Evolutionary conservation across 2,888 invertebrate species (phyloP), one percentile per base, ranked within the genome.

Genomic region (Andricus quercusramuli): DNA sequence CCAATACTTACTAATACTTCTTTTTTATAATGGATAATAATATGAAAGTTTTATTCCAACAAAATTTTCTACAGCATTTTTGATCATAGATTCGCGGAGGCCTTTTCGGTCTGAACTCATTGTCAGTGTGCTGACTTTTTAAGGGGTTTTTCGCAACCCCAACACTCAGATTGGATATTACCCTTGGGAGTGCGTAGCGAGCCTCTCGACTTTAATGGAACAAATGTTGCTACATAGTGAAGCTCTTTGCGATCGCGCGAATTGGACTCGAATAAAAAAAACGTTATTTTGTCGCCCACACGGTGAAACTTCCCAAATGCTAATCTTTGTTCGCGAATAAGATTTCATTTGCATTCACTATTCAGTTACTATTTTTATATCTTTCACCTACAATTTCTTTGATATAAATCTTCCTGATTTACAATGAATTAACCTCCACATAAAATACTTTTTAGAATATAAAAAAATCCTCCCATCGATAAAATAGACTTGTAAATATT

Each of bases 171-270:
- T 64, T 47, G 81, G 79, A 79, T 80, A 85, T 89, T 88, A 86
- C 85, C 85, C 87, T 59, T 78, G 89, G 87, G 88, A 86, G 77
- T 70, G 9, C 70, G 41, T 79, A 77, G 70, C 4, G 15, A 79
- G 67, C 84, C 86, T 87, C 88, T 87, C 86, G 84, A 86, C 84
- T 86, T 89, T 90, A 89, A 90, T 90, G 89, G 90, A 90, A 90
- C 90, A 90, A 90, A 90, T 90, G 90, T 90, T 88, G 83, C 88
- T 83, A 83, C 78, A 51, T 65, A 83, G 51, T 70, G 70, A 70
- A 70, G 70, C 51, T 47, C 70, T 51, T 51, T 29, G 20, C 51
- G 51, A 29, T 83, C 82, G 74, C 83, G 80, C 78, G 22, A 64
- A 29, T 59, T 59, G 5, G n/a, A 59, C 22, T 51, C 25, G 17